Percentiles rank a stretch among this genome's conserved stretches.
Conservation (phyloP, 1,140 invertebrate genomes). For the Triops cancriformis region DNA sequence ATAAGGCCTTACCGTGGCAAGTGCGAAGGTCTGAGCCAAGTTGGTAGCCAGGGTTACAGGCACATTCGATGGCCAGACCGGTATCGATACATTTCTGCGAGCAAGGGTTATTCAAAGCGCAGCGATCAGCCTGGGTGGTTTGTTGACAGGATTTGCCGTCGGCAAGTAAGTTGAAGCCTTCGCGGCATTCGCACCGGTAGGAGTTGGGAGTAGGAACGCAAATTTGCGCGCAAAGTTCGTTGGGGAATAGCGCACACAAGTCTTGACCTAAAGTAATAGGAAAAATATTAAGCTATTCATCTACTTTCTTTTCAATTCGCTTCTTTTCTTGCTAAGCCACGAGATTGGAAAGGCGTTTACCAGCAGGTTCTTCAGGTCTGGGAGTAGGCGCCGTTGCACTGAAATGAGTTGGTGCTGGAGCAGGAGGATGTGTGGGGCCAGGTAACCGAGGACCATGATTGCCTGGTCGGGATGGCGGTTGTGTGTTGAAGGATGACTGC, state of each 20-base stretch:
- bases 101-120: constrained; percentile 53
- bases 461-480: constrained; percentile 9
- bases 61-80: constrained; percentile 51
- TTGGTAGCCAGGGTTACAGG: constrained; percentile 48
- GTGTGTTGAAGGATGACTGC: constrained; percentile 2
- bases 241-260: constrained; percentile 54
- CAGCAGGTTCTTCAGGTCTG: background rate
- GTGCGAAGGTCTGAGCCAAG: constrained; percentile 43
- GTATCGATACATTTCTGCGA: constrained; percentile 56
- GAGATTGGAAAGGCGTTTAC: background rate
- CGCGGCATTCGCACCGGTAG: constrained; percentile 61
- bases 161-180: constrained; percentile 56
- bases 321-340: background rate
- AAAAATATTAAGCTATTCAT: no score
- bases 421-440: background rate
- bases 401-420: background rate
- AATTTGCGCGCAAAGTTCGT: constrained; percentile 61
- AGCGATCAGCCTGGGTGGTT: constrained; percentile 33
- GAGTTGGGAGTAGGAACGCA: constrained; percentile 58
- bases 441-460: constrained; percentile 15
- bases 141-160: constrained; percentile 56
- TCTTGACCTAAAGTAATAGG: constrained; percentile 45
- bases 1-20: constrained; percentile 38
- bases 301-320: background rate
- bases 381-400: background rate